Evolutionary conservation across 2,888 invertebrate species (phyloP).

Genomic region (Ypsolopha scabrella): DNA sequence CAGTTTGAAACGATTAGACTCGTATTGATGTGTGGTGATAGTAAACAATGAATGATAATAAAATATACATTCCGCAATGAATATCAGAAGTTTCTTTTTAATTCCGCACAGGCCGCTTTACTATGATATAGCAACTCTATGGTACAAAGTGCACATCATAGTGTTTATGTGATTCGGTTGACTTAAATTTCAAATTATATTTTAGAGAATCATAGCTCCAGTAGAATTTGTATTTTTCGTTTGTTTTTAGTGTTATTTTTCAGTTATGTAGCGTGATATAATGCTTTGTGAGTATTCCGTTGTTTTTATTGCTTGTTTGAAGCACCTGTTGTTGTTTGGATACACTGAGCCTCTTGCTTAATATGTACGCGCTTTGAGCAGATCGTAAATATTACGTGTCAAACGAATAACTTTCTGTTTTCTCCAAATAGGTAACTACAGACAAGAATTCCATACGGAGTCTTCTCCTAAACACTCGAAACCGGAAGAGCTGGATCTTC

Average conservation of each 20-base stretch:
- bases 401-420: neutral
- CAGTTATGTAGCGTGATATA: neutral
- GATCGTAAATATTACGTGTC: neutral
- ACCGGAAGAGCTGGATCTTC: conserved; percentile 32
- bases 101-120: too few species aligned
- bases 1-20: too few species aligned
- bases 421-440: conserved; percentile 44
- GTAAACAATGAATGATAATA: conserved; percentile 12
- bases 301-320: neutral
- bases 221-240: neutral
- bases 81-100: conserved; percentile 15
- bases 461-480: conserved; percentile 47
- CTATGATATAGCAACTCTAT: too few species aligned
- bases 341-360: neutral
- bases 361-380: neutral
- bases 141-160: too few species aligned
- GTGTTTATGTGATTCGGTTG: too few species aligned
- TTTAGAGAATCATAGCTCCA: neutral
- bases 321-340: neutral
- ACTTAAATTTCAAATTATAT: too few species aligned
- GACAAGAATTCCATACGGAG: conserved; percentile 55
- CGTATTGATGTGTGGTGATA: conserved; percentile 7
- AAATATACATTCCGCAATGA: conserved; percentile 43
- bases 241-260: neutral
- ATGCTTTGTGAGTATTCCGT: neutral